Evolutionary conservation across 30 jellyfish, hydroid and myxozoan species (phyloP).

Genomic region (Hydra vulgaris): DNA sequence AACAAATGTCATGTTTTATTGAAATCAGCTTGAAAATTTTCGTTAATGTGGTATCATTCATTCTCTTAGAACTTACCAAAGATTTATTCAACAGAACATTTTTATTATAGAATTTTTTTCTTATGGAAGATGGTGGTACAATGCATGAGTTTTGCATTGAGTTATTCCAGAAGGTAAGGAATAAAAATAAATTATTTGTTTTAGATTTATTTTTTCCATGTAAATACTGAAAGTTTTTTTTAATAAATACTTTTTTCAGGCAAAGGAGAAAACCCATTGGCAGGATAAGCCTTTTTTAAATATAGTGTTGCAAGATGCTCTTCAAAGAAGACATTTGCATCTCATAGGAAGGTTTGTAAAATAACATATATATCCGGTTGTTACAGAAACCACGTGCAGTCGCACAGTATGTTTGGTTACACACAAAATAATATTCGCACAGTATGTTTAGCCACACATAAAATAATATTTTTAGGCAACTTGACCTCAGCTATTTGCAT

Average conservation of each 20-base stretch:
- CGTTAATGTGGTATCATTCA: too few species aligned
- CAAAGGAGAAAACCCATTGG: conserved; percentile 45
- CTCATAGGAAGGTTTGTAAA: conserved; percentile 33
- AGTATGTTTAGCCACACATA: too few species aligned
- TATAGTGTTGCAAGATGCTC: conserved; percentile 65
- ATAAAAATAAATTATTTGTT: too few species aligned
- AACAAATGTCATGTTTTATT: too few species aligned
- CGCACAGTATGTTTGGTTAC: too few species aligned
- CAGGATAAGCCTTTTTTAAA: conserved; percentile 55
- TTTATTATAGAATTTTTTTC: conserved; percentile 46
- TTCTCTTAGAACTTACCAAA: too few species aligned
- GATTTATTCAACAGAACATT: too few species aligned
- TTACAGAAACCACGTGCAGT: too few species aligned
- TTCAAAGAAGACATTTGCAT: conserved; percentile 44
- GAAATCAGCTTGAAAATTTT: too few species aligned
- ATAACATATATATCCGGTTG: neutral
- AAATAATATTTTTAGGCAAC: too few species aligned
- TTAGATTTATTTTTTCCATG: neutral
- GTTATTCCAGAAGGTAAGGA: conserved; percentile 49
- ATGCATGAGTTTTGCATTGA: conserved; percentile 55
- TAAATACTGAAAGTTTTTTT: neutral
- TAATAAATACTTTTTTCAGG: neutral
- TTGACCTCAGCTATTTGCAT: too few species aligned
- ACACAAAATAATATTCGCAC: too few species aligned
- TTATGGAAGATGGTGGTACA: conserved; percentile 80